A percentile compares a stretch with the other conserved stretches of the same genome.
Conservation (phyloP, 2,888 invertebrate species). For the Tipula vernalis region DNA sequence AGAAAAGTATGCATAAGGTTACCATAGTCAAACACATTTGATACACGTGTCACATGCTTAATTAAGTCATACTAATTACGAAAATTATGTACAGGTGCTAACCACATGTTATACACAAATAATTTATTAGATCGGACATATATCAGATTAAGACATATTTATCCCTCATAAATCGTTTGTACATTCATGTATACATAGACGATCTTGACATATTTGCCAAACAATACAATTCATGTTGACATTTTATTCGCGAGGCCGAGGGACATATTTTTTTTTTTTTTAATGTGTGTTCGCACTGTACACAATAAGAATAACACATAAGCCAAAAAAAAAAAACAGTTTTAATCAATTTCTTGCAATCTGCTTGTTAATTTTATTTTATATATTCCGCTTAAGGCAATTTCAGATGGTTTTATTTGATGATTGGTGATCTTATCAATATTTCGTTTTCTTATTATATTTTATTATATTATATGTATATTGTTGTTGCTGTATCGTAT, state of each 20-base stretch:
- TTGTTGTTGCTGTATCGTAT: background rate
- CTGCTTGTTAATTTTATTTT: slow-evolving; percentile 4
- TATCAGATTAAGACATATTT: too few species aligned
- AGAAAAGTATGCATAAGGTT: too few species aligned
- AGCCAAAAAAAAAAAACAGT: background rate
- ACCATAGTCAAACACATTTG: too few species aligned
- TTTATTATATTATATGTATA: background rate
- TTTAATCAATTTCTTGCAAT: background rate
- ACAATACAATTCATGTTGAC: background rate
- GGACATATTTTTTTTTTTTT: background rate
- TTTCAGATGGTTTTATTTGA: background rate
- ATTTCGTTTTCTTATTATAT: background rate
- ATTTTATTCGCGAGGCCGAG: background rate
- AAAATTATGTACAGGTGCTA: too few species aligned
- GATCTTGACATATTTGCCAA: background rate
- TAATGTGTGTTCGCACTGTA: background rate
- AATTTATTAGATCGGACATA: too few species aligned
- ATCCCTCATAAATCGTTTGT: too few species aligned
- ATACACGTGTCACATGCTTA: too few species aligned
- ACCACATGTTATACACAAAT: too few species aligned
- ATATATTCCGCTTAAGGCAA: slow-evolving; percentile 4
- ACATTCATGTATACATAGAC: background rate
- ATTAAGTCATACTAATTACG: too few species aligned
- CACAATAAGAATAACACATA: background rate
- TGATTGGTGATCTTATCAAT: background rate